Percentiles rank a stretch among this genome's conserved stretches.
phyloP scores from a whole-genome alignment of 1,140 invertebrate species.

The Solenopsis invicta region DNA sequence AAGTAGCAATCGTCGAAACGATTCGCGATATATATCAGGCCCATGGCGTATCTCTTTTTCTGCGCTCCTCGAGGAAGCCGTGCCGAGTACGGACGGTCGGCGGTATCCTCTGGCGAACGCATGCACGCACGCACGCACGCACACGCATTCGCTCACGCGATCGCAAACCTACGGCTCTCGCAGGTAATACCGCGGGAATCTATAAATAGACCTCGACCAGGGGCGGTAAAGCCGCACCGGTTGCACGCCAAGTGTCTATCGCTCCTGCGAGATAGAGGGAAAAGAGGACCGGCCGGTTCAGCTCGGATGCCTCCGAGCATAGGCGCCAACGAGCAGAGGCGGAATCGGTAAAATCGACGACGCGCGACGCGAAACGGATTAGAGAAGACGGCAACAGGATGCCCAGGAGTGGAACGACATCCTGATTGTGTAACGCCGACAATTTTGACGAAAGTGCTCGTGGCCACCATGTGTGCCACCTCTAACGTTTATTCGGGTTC shows the following conservation, averaged over 20 bases:
- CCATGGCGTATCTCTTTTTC: neutral
- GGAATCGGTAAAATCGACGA: slow-evolving; percentile 20
- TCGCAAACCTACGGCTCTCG: slow-evolving; percentile 67
- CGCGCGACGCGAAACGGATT: neutral
- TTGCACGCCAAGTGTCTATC: slow-evolving; percentile 78
- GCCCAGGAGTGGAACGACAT: neutral
- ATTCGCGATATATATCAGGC: slow-evolving; percentile 48
- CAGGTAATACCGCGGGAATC: slow-evolving; percentile 82
- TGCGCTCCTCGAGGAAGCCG: slow-evolving; percentile 60
- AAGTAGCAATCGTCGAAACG: slow-evolving; percentile 46
- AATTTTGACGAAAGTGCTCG: slow-evolving; percentile 32
- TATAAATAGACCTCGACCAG: slow-evolving; percentile 81
- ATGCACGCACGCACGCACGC: slow-evolving; percentile 4
- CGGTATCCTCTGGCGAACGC: slow-evolving; percentile 20
- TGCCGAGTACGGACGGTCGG: slow-evolving; percentile 13
- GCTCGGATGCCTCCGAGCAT: slow-evolving; percentile 78
- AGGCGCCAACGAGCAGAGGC: slow-evolving; percentile 59
- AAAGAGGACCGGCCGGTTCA: slow-evolving; percentile 73
- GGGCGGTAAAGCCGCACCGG: slow-evolving; percentile 67
- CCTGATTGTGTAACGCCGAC: slow-evolving; percentile 31
- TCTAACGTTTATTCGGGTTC: neutral
- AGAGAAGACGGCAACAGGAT: slow-evolving; percentile 9
- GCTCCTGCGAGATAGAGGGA: slow-evolving; percentile 60
- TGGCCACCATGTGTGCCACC: neutral
- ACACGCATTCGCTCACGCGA: slow-evolving; percentile 37